Evolutionary conservation across 2,797 vertebrate genomes (phyloP).

Genomic region (Leucoraja ocellata): DNA sequence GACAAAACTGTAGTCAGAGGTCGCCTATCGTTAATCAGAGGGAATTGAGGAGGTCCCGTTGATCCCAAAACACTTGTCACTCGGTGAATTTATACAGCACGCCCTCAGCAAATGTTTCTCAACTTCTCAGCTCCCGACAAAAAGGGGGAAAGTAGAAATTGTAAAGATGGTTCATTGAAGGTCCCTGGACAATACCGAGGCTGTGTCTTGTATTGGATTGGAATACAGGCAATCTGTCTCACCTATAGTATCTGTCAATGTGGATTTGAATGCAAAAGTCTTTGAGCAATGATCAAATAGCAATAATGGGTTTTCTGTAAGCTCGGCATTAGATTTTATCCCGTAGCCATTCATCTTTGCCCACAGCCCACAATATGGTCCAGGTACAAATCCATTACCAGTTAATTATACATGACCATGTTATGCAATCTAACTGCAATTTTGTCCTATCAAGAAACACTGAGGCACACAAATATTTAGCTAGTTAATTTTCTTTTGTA

Average conservation of each 20-base stretch:
- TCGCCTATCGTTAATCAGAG: neutral
- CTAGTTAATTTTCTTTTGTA: neutral
- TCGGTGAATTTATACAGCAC: neutral
- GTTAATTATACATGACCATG: constrained; percentile 31
- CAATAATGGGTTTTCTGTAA: constrained; percentile 36
- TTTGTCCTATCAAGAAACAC: neutral
- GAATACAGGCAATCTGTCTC: constrained; percentile 32
- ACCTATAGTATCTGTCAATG: constrained; percentile 37
- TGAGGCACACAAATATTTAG: neutral
- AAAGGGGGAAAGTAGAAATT: constrained; percentile 15
- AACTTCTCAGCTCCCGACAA: neutral
- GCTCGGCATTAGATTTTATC: constrained; percentile 33
- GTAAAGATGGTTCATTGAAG: constrained; percentile 28
- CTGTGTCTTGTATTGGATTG: constrained; percentile 32
- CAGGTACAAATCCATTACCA: constrained; percentile 33
- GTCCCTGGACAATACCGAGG: neutral
- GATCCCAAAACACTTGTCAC: neutral
- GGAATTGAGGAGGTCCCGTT: no score
- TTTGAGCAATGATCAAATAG: constrained; percentile 35
- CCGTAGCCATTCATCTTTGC: constrained; percentile 28
- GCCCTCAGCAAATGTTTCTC: neutral
- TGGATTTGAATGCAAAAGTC: constrained; percentile 34
- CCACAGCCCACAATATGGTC: constrained; percentile 11
- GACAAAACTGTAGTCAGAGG: neutral
- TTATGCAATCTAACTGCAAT: neutral